Base-by-base conservation (phyloP, 2,797 vertebrate species). In the Aeoliscus strigatus region DNA sequence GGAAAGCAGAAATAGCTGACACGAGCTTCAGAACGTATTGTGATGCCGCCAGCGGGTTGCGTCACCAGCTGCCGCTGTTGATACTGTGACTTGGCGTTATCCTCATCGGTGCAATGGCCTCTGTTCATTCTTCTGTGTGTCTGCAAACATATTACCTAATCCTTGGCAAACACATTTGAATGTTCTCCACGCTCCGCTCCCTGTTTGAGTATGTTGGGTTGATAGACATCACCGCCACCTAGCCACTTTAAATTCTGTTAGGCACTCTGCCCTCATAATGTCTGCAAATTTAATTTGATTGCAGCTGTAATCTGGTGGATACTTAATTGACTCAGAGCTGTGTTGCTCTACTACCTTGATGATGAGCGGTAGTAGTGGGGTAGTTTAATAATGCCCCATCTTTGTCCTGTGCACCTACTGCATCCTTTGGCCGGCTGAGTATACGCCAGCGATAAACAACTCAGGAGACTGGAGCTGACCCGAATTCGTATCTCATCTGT, bases 271-370 rank as follows among this genome's bases (percentile, higher is more conserved):
- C 63, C 72, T 74, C 60, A n/a, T 65, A 48, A 59, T 51, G 75
- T 81, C 61, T 75, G 71, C 40, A 26, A 79, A 79, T 87, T 84
- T 84, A 83, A 87, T 90, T 88, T 84, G 77, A 77, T 79, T 78
- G 77, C 68, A 58, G 64, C 77, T 70, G 75, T 84, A 86, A 86
- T 87, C 81, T 83, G 71, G 69, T 42, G 18, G 79, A 69, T 70
- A 72, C 55, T 83, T 86, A 86, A 87, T 87, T 86, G 84, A 85
- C 81, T 85, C 85, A 80, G 70, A 69, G n/a, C 17, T 68, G 72
- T 66, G 70, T 84, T 83, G 77, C 75, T 66, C 66, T 52, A 60
- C 66, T 60, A 56, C 56, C 51, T 61, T 66, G 63, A 70, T 55
- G 47, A 78, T 48, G 49, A n/a, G 46, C 54, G 53, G 57, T n/a